Conservation (phyloP, 2,888 invertebrate genomes). For the Noctuana brunneofusca region DNA sequence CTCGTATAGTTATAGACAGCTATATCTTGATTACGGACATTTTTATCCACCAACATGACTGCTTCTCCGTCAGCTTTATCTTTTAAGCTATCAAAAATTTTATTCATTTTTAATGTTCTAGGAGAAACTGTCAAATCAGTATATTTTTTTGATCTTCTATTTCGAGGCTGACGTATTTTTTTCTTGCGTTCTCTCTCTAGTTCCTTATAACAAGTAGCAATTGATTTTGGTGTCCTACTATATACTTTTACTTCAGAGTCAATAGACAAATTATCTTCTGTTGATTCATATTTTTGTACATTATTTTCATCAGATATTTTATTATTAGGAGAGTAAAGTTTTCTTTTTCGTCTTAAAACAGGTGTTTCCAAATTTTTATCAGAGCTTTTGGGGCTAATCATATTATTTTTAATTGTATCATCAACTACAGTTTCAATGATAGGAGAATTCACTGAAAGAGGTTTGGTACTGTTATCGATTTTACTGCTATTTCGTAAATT, state of each 20-base stretch:
- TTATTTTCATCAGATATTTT: conserved; percentile 44
- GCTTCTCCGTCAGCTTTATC: conserved; percentile 51
- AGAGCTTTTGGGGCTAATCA: conserved; percentile 22
- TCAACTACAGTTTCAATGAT: conserved; percentile 41
- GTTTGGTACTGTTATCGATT: conserved; percentile 40
- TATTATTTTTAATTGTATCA: conserved; percentile 30
- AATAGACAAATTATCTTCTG: conserved; percentile 30
- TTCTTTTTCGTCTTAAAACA: conserved; percentile 56
- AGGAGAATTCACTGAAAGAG: conserved; percentile 48
- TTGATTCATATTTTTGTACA: conserved; percentile 39
- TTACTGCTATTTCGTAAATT: conserved; percentile 41
- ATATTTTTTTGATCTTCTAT: conserved; percentile 43
- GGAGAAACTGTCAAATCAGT: conserved; percentile 49
- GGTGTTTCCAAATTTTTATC: conserved; percentile 36
- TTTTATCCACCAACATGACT: conserved; percentile 50
- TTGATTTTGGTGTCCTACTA: conserved; percentile 46
- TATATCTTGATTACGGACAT: conserved; percentile 41
- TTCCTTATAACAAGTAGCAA: conserved; percentile 61
- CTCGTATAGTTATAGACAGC: conserved; percentile 61
- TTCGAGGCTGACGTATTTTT: conserved; percentile 46
- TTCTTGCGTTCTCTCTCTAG: conserved; percentile 58
- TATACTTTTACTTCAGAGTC: conserved; percentile 38
- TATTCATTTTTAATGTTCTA: conserved; percentile 53
- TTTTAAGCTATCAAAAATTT: conserved; percentile 62
- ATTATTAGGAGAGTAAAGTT: conserved; percentile 69